A percentile compares a stretch with the other conserved stretches of the same genome.
Evolutionary conservation across 2,888 invertebrate species (phyloP).

Genomic region (Caenorhabditis sp.): DNA sequence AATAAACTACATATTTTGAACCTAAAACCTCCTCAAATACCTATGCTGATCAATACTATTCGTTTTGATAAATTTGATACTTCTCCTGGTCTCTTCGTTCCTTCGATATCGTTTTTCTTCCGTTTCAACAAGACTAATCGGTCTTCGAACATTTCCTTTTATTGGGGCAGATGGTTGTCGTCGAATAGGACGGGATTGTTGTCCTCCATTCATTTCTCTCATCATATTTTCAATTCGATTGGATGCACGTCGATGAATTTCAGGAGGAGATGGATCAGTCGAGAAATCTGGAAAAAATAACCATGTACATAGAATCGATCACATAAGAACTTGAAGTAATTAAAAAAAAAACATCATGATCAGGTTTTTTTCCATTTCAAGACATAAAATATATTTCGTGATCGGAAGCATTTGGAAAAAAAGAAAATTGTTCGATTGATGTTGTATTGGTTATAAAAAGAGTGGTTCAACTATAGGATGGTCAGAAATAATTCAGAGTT

Average conservation of each 20-base stretch:
- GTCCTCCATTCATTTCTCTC: conserved; percentile 43
- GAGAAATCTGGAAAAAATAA: conserved; percentile 34
- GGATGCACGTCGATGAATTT: conserved; percentile 16
- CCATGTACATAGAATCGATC: too few relatives aligned
- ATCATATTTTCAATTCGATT: conserved; percentile 50
- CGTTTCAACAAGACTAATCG: conserved; percentile 40
- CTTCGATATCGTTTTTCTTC: conserved; percentile 30
- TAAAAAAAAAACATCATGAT: too few relatives aligned
- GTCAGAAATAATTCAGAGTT: too few relatives aligned
- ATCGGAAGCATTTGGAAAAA: too few relatives aligned
- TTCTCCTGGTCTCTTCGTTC: conserved; percentile 34
- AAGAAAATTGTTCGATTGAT: too few relatives aligned
- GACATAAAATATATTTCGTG: too few relatives aligned
- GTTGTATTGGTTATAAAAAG: too few relatives aligned
- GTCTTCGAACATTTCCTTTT: conserved; percentile 7
- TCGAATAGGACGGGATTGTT: neutral
- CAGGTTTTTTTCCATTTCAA: too few relatives aligned
- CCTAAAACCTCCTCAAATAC: neutral
- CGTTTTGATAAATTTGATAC: conserved; percentile 41
- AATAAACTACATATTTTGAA: too few relatives aligned
- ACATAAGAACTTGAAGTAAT: neutral
- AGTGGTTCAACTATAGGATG: too few relatives aligned
- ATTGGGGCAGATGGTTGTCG: neutral
- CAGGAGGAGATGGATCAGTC: conserved; percentile 12
- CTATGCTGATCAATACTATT: conserved; percentile 36